A percentile compares a stretch with the other conserved stretches of the same genome.
These are phyloP conservation scores for Cottus gobio DNA, from an alignment of 2,113 vertebrate genomes.

Conservation along the genomic window DNA sequence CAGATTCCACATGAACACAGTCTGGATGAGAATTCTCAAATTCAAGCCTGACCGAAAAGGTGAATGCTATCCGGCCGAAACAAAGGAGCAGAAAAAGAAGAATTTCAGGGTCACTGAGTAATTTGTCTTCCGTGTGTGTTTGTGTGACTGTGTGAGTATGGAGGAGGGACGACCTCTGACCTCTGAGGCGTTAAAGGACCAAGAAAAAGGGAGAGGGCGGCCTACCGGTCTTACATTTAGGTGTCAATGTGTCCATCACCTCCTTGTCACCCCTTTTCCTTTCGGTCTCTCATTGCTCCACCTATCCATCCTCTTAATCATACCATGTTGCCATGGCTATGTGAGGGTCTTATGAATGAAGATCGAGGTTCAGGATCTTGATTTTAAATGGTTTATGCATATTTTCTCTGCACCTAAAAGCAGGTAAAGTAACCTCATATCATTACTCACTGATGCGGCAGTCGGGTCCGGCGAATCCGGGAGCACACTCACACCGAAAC, in stretches of 20 bases:
- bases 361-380: background rate
- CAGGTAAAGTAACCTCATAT: background rate
- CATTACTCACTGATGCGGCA: conserved; percentile 96
- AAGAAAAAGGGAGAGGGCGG: conserved; percentile 63
- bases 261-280: conserved; percentile 7
- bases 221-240: conserved; percentile 66
- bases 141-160: conserved; percentile 69
- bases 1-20: conserved; percentile 55
- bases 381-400: background rate
- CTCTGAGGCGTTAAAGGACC: conserved; percentile 67
- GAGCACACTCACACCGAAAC: conserved; percentile 96
- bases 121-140: conserved; percentile 78
- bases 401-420: background rate
- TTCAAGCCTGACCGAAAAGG: conserved; percentile 68
- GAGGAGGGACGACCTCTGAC: conserved; percentile 79
- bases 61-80: conserved; percentile 60
- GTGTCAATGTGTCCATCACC: conserved; percentile 66
- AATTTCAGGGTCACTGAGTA: conserved; percentile 80
- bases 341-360: background rate
- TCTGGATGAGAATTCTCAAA: conserved; percentile 53
- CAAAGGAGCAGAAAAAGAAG: conserved; percentile 69
- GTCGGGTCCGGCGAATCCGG: conserved; percentile 95
- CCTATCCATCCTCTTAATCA: conserved; percentile 29
- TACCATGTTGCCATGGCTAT: background rate
- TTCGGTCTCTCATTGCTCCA: conserved; percentile 8